Evolutionary conservation across 1,140 invertebrate species (phyloP), one percentile per base, ranked within the genome.

Genomic region (Hyposmocoma kahamanoa): DNA sequence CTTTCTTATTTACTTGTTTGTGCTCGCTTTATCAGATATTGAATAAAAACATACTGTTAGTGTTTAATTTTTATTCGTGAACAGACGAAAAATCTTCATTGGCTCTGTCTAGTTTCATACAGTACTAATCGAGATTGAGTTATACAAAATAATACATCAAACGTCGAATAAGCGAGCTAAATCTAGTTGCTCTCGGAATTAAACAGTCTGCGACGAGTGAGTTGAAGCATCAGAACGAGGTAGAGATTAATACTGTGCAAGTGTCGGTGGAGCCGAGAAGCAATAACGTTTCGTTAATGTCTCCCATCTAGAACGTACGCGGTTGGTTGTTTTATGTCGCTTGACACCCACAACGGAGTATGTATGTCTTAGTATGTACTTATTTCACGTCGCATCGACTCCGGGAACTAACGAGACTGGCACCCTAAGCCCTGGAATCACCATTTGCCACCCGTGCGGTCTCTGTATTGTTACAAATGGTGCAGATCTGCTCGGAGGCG

Each of bases 401-500:
- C 54, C 60, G 53, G 50, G 59, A 66, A 67, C 65, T 66, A 71
- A 75, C 62, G 62, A 68, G 64, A 78, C 62, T 65, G 57, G 56
- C 69, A 68, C 68, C 55, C 59, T 72, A 75, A 75, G 63, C 64
- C 62, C 50, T 55, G 58, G 64, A 71, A 73, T 77, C 69, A 73
- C 59, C 69, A 74, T 77, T 79, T 74, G 61, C 70, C 54, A 74
- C 64, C 65, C 59, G 55, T 58, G 62, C 60, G 62, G 55, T 70
- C 57, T 61, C 53, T 72, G 71, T 82, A 87, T 85, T 87, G 83
- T 82, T 78, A 81, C 71, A 84, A 87, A 84, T 82, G 67, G 72
- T 36, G 66, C 60, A 75, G 73, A 81, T 82, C 72, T 86, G 72
- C 62, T 75, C 62, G 63, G 66, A 67, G n/a, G n/a, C n/a, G 66